Conservation (phyloP, 2,797 vertebrate genomes). For the Odontamblyopus lacepedii region DNA sequence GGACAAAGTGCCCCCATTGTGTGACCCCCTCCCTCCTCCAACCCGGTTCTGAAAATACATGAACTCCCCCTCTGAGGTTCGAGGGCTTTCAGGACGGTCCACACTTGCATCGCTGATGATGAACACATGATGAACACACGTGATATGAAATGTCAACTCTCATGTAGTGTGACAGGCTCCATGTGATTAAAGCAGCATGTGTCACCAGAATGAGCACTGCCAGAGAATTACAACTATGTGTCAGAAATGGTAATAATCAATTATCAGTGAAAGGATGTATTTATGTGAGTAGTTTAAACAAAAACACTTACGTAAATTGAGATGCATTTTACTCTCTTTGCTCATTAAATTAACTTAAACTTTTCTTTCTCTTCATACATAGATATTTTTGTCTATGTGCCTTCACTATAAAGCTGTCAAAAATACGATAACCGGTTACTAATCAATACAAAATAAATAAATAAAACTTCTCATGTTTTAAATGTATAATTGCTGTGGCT, state of each 20-base stretch:
- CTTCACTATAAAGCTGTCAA: not conserved
- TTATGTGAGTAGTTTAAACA: not conserved
- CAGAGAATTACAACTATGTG: too few species aligned
- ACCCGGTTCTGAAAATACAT: slow-evolving; percentile 77
- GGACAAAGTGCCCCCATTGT: slow-evolving; percentile 75
- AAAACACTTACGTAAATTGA: not conserved
- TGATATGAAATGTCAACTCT: slow-evolving; percentile 66
- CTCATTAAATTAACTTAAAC: too few species aligned
- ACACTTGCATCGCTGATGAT: slow-evolving; percentile 51
- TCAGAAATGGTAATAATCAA: not conserved
- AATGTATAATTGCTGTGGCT: too few species aligned
- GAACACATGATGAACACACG: slow-evolving; percentile 67
- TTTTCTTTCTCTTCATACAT: not conserved
- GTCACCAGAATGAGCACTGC: not conserved
- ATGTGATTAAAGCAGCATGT: slow-evolving; percentile 20
- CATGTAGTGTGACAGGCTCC: slow-evolving; percentile 52
- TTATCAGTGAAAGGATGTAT: slow-evolving; percentile 18
- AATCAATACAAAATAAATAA: too few species aligned
- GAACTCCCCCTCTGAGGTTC: slow-evolving; percentile 56
- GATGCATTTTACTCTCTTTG: too few species aligned
- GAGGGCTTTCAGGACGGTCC: slow-evolving; percentile 41
- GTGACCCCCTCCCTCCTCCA: slow-evolving; percentile 46
- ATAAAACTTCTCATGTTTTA: too few species aligned
- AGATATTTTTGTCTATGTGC: not conserved
- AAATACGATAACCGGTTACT: too few species aligned